Evolutionary conservation across 2,888 invertebrate genomes (phyloP), one percentile per base, ranked within the genome.

Genomic region (Microctonus brassicae): DNA sequence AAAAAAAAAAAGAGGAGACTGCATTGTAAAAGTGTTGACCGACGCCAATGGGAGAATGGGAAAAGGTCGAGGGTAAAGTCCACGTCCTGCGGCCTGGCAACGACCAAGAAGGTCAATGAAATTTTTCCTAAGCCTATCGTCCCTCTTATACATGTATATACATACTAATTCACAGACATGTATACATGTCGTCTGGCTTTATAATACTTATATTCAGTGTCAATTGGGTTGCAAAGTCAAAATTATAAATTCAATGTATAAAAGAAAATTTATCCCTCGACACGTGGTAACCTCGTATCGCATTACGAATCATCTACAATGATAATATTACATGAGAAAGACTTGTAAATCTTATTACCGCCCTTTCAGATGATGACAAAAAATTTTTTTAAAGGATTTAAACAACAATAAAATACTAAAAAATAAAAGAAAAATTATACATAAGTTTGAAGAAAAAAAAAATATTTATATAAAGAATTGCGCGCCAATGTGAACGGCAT

Each of bases 391-490:
- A 47, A 47, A 47, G 1, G n/a, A n/a, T n/a, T n/a, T 47, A 7
- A 7, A 47, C n/a, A 17, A n/a, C 17, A 47, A 17, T 17, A 20
- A 47, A 47, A n/a, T 2, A 17, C 1, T 4, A 47, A 47, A 47
- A n/a, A 47, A 47, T 2, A 20, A 17, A n/a, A 47, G 0, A 7
- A 47, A 47, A 20, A 47, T 7, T 7, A 20, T 7, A 42, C 13
- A n/a, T 5, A 29, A 29, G 29, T 29, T 29, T 17, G 42, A 17
- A 42, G 3, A 42, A 42, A 2, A 42, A 68, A 73, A 77, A 80
- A 79, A 76, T 77, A 76, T 72, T 47, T 22, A 66, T 13, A 55
- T 11, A 34, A 36, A 11, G 36, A 13, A 29, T 65, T 29, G 47
- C 24, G 33, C 36, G 29, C 55, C 55, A 55, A 55, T 55, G 55